These are phyloP conservation scores for Phasia obesa DNA, from an alignment of 2,888 invertebrate genomes.

Conservation along the genomic window DNA sequence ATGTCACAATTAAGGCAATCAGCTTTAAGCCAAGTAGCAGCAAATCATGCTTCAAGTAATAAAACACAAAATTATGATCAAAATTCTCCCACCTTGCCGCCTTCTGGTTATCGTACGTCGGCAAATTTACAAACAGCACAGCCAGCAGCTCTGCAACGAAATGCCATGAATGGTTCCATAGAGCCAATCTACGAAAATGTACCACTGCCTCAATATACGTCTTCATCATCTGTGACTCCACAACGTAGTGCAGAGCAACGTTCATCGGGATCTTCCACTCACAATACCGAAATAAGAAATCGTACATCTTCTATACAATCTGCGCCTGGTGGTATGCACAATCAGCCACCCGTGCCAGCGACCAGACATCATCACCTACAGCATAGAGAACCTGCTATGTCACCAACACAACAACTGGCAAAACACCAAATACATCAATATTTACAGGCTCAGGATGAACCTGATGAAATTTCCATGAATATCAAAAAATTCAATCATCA, in stretches of 20 bases:
- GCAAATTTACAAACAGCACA: constrained; percentile 81
- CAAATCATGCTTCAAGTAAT: constrained; percentile 67
- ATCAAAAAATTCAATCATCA: constrained; percentile 75
- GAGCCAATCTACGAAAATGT: constrained; percentile 93
- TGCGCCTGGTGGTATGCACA: constrained; percentile 85
- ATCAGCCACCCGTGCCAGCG: constrained; percentile 74
- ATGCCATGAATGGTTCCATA: constrained; percentile 83
- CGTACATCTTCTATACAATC: constrained; percentile 88
- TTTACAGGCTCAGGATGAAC: constrained; percentile 61
- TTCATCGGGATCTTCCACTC: constrained; percentile 72
- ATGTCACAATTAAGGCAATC: constrained; percentile 79
- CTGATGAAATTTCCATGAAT: constrained; percentile 73
- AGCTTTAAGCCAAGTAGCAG: constrained; percentile 77
- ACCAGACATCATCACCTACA: constrained; percentile 70
- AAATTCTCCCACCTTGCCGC: constrained; percentile 83
- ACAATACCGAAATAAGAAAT: constrained; percentile 78
- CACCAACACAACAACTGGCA: constrained; percentile 70
- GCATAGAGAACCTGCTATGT: constrained; percentile 62
- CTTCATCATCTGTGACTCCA: constrained; percentile 76
- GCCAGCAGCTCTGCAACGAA: constrained; percentile 82
- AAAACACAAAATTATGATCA: constrained; percentile 72
- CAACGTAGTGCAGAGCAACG: constrained; percentile 73
- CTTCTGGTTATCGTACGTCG: constrained; percentile 81
- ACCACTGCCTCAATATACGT: constrained; percentile 84
- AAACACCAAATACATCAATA: constrained; percentile 60